Evolutionary conservation across 1,140 invertebrate genomes (phyloP), one percentile per base, ranked within the genome.

Genomic region (Lepidurus packardi): DNA sequence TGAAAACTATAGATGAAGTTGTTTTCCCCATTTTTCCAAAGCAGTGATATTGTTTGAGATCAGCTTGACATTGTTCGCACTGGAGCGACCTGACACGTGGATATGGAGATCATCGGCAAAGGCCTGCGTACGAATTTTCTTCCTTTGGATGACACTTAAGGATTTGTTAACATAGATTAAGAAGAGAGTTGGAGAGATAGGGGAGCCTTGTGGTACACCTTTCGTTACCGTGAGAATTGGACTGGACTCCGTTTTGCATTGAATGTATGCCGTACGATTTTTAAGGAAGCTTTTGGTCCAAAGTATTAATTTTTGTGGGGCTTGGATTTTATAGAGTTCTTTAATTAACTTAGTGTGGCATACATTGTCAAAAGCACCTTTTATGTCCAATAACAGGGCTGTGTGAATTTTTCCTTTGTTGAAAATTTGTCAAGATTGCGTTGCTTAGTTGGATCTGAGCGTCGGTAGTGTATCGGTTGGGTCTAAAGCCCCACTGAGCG

Each of bases 301-400:
- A 44, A n/a, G 10, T 2, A 42, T 5, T 11, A 41, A 11, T 11
- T 42, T 42, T 42, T 43, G 41, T 25, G n/a, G 41, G 75, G 44
- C 10, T 10, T 76, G 7, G 10, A 43, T 44, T 2, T 7, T 21
- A n/a, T n/a, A n/a, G 1, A 76, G 41, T 43, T 24, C 21, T 21
- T 7, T 5, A 2, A 76, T 42, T 43, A 76, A 11, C 41, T 10
- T 74, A 44, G 21, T 42, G 41, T 76, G 75, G 21, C 41, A 43
- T 42, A 76, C 75, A 42, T 76, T 76, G 21, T 76, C 75, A 43
- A 76, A 76, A 25, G 75, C 75, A n/a, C 75, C 75, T 43, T 21
- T 10, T 11, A 76, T 21, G n/a, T 76, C 75, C 41, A 76, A 5
- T 24, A 76, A n/a, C 4, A 76, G 41, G n/a, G 75, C 41, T 24